Conservation (phyloP, 2,888 invertebrate genomes). For the Cordilura impudica region DNA sequence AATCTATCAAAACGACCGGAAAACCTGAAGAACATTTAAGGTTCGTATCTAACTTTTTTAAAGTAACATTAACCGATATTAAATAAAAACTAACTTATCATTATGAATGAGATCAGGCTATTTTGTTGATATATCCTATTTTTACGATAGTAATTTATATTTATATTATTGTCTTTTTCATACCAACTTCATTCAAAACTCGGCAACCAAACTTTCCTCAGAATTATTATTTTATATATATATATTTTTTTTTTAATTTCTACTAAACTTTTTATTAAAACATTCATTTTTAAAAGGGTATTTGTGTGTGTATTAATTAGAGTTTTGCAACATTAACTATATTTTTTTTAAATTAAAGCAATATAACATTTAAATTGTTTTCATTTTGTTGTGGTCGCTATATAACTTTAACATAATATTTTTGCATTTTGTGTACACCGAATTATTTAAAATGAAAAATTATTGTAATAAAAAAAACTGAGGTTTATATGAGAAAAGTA, state of each 20-base stretch:
- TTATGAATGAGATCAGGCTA: too few species aligned
- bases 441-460: too few species aligned
- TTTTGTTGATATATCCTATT: too few species aligned
- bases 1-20: too few species aligned
- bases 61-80: too few species aligned
- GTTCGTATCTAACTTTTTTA: too few species aligned
- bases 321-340: background rate
- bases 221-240: background rate
- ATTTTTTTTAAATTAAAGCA: slow-evolving; percentile 13
- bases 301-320: slow-evolving; percentile 26
- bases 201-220: slow-evolving; percentile 19
- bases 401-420: slow-evolving; percentile 15
- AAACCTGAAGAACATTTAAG: too few species aligned
- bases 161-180: too few species aligned
- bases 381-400: slow-evolving; percentile 3
- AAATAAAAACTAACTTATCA: too few species aligned
- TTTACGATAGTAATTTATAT: too few species aligned
- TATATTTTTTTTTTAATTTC: slow-evolving; percentile 26
- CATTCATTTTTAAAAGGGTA: slow-evolving; percentile 42
- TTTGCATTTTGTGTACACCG: background rate
- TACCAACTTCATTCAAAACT: background rate
- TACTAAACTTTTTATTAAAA: slow-evolving; percentile 30
- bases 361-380: slow-evolving; percentile 21
- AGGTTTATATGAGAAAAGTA: background rate
- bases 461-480: background rate